phyloP scores from a whole-genome alignment of 1,140 invertebrate genomes.

The Glossosoma conforme region DNA sequence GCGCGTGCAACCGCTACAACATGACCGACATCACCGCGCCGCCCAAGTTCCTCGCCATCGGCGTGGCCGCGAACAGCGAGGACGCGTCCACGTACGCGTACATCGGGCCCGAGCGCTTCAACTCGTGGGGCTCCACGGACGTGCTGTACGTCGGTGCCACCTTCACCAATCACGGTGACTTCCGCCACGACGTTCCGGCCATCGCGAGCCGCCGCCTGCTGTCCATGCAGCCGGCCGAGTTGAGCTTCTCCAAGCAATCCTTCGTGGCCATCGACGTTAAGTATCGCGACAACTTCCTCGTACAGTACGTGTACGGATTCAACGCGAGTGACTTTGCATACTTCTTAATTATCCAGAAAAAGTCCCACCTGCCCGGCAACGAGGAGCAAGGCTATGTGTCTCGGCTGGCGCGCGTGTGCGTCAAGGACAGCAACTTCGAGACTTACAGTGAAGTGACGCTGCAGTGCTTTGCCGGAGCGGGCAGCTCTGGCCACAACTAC shows the following conservation, averaged over 20 bases:
- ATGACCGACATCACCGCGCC: slow-evolving; percentile 73
- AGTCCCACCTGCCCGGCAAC: slow-evolving; percentile 79
- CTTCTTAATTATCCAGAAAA: slow-evolving; percentile 91
- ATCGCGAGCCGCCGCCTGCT: slow-evolving; percentile 82
- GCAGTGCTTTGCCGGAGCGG: slow-evolving; percentile 61
- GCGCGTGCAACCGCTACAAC: slow-evolving; percentile 82
- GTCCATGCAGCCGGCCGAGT: slow-evolving; percentile 73
- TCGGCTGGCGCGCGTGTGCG: slow-evolving; percentile 85
- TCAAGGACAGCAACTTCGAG: slow-evolving; percentile 90
- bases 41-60: slow-evolving; percentile 68
- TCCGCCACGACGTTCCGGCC: slow-evolving; percentile 89
- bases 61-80: slow-evolving; percentile 88
- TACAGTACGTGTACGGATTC: slow-evolving; percentile 94
- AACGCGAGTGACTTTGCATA: slow-evolving; percentile 92
- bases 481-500: slow-evolving; percentile 60
- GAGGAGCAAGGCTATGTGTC: slow-evolving; percentile 88
- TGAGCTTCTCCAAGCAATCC: slow-evolving; percentile 81
- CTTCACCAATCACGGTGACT: slow-evolving; percentile 87
- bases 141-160: slow-evolving; percentile 93
- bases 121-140: slow-evolving; percentile 66
- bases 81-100: slow-evolving; percentile 89
- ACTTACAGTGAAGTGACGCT: slow-evolving; percentile 93
- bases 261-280: slow-evolving; percentile 89
- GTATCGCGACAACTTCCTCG: slow-evolving; percentile 89
- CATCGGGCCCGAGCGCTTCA: slow-evolving; percentile 85